phyloP scores from a whole-genome alignment of 2,797 vertebrate genomes.

The Sebastes hopkinsi region DNA sequence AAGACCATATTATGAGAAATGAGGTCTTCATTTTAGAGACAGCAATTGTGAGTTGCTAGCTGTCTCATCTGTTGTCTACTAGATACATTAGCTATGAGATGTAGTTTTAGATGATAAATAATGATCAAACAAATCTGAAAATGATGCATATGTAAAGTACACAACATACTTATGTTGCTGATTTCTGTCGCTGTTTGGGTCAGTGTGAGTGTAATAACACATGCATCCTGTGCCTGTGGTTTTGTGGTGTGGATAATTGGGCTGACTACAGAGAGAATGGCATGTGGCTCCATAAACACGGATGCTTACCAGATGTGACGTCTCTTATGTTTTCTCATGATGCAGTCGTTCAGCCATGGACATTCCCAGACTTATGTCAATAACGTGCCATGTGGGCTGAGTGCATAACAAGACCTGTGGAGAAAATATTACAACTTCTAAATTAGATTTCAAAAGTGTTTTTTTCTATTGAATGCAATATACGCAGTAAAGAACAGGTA shows the following conservation, averaged over 20 bases:
- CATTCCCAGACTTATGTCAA: slow-evolving; percentile 4
- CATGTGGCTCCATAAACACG: slow-evolving; percentile 68
- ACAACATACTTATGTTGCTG: not conserved
- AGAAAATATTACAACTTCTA: not conserved
- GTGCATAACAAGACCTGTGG: not conserved
- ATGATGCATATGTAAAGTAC: not conserved
- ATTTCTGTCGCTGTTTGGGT: slow-evolving; percentile 34
- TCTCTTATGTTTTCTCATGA: slow-evolving; percentile 38
- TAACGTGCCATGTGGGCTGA: not conserved
- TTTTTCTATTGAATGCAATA: not conserved
- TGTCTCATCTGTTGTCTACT: slow-evolving; percentile 2
- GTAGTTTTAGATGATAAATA: not conserved
- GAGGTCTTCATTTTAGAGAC: not conserved
- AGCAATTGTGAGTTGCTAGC: not conserved
- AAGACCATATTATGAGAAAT: not conserved
- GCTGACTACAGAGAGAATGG: slow-evolving; percentile 59
- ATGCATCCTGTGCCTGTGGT: slow-evolving; percentile 58
- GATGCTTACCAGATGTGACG: slow-evolving; percentile 70
- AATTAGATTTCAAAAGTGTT: not conserved
- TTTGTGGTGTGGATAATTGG: slow-evolving; percentile 63
- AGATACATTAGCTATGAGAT: not conserved
- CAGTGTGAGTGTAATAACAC: slow-evolving; percentile 39
- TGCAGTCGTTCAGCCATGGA: slow-evolving; percentile 7
- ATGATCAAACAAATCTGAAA: not conserved
- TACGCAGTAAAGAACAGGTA: not conserved